Base-by-base conservation (phyloP, 2,797 vertebrate species). In the Typhlichthys subterraneus region DNA sequence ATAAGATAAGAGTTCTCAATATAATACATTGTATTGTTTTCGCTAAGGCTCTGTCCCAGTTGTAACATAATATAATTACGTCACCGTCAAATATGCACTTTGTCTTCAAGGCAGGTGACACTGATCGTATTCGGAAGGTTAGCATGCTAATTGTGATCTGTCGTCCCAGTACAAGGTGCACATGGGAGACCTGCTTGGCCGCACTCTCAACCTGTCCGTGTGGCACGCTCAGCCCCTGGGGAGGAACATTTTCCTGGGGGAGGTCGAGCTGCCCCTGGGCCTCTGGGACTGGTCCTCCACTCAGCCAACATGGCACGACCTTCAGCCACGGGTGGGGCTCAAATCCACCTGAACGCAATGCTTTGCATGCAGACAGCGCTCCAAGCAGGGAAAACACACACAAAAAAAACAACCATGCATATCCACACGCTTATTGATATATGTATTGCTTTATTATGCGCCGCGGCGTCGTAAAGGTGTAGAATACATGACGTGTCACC, bases 241-340 rank as follows among this genome's bases (percentile, higher is more conserved):
- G 62, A 94, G 94, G 74, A 99, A 98, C 53, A 70, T 97, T 59
- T 99, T 99, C 75, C 87, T 99, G 73, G 97, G 97, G 1, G 97
- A 99, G 85, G 95, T 95, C 63, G 95, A 98, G 87, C 84, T 97
- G 42, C 72, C 85, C 0, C 86, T 99, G 85, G 86, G 84, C 0
- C 53, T 88, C 23, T 98, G 95, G 96, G 93, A 98, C 87, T 98
- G 96, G 97, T 92, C 81, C 72, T 91, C 87, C 74, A 91, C 77
- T 0, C 72, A 91, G 47, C 92, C 95, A 0, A 79, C 87, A 59
- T 99, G 96, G 96, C 93, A 94, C 73, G 88, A 87, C 19, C 93
- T 99, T 48, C 94, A 95, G 81, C 94, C 96, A 2, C 90, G 95
- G 88, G 97, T 98, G 87, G 85, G 91, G 33, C 45, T 47, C 52